phyloP scores from a whole-genome alignment of 2,797 vertebrate genomes.

The Dallia pectoralis region DNA sequence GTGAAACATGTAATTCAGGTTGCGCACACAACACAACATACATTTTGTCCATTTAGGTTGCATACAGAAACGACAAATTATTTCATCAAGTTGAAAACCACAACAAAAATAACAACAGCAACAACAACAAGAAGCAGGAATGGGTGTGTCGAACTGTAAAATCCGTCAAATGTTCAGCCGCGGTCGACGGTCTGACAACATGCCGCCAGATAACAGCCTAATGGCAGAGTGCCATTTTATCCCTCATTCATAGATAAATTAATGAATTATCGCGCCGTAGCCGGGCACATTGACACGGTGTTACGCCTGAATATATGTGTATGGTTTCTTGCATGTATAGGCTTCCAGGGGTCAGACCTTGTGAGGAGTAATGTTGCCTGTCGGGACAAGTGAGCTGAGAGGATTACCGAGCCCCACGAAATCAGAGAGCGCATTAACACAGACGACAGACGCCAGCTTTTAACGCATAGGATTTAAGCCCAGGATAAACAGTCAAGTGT shows the following conservation, averaged over 20 bases:
- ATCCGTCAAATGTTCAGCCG: no score
- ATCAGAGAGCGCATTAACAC: constrained; percentile 14
- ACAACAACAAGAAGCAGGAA: no score
- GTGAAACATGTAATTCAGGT: neutral
- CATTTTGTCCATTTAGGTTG: no score
- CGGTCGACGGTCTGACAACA: neutral
- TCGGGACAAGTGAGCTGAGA: constrained; percentile 6
- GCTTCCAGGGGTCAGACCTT: neutral
- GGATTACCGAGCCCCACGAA: constrained; percentile 2
- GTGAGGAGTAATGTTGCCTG: neutral
- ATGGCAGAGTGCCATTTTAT: neutral
- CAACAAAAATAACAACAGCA: no score
- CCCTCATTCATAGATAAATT: neutral
- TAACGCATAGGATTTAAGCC: constrained; percentile 1
- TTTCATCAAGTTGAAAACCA: neutral
- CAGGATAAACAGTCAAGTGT: neutral
- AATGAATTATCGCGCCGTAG: neutral
- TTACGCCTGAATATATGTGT: neutral
- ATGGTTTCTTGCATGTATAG: neutral
- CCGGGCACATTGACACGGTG: neutral
- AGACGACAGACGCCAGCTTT: constrained; percentile 2
- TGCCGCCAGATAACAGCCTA: neutral
- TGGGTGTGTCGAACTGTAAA: no score
- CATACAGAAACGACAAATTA: neutral
- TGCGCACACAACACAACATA: neutral